A percentile compares a stretch with the other conserved stretches of the same genome.
Evolutionary conservation across 2,888 invertebrate species (phyloP).

Genomic region (Drosophila mulleri): DNA sequence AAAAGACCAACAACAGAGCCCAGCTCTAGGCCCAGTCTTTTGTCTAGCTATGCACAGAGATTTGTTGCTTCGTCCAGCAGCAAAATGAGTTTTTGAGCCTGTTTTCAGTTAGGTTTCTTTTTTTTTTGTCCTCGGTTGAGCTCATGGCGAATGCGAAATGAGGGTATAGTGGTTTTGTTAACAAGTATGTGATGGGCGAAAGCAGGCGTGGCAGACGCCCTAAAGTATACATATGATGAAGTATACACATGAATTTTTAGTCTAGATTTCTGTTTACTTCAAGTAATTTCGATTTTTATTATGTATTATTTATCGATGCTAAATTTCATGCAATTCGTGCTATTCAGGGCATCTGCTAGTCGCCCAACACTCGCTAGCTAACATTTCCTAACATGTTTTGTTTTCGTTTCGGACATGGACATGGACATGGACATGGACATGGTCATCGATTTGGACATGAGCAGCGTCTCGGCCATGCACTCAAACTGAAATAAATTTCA

Average conservation of each 20-base stretch:
- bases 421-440: slow-evolving; percentile 25
- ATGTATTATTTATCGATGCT: no score
- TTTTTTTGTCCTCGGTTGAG: neutral
- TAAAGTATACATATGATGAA: no score
- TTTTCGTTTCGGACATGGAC: slow-evolving; percentile 15
- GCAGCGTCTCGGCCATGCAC: slow-evolving; percentile 52
- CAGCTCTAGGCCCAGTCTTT: neutral
- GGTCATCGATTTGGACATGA: slow-evolving; percentile 30
- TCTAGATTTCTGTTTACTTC: neutral
- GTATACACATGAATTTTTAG: neutral
- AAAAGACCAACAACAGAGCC: neutral
- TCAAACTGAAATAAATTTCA: slow-evolving; percentile 78
- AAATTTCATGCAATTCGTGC: no score
- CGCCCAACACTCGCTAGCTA: no score
- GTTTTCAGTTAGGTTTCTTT: neutral
- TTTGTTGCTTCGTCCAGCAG: slow-evolving; percentile 6
- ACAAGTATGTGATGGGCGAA: neutral
- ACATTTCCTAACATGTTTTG: slow-evolving; percentile 5
- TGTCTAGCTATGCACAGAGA: neutral
- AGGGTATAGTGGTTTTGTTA: neutral
- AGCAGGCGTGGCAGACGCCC: no score
- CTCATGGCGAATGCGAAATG: neutral
- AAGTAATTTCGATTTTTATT: neutral
- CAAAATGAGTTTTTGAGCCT: slow-evolving; percentile 66
- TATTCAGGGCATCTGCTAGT: neutral